Conservation (phyloP, 1,140 invertebrate genomes). For the Zaprionus ghesquierei region DNA sequence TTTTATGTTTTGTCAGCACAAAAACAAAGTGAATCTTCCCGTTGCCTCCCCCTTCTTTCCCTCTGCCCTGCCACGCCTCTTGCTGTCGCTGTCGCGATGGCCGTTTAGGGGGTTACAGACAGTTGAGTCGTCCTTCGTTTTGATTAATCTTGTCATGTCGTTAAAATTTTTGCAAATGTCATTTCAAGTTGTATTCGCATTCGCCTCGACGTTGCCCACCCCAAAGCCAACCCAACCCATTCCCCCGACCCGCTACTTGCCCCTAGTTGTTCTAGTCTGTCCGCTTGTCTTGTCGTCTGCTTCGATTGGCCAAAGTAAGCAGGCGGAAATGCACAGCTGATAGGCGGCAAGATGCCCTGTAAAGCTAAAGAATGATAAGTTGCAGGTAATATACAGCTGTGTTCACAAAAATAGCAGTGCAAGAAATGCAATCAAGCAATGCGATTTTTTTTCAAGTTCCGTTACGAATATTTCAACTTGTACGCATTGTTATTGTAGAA, state of each 20-base stretch:
- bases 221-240: not conserved
- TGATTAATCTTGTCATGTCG: constrained; percentile 71
- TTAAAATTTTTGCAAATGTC: constrained; percentile 75
- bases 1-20: constrained; percentile 68
- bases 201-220: not conserved
- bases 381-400: too few species aligned
- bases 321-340: not conserved
- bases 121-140: constrained; percentile 48
- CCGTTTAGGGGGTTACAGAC: constrained; percentile 12
- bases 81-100: not conserved
- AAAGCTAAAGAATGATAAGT: too few species aligned
- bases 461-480: too few species aligned
- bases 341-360: not conserved
- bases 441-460: too few species aligned
- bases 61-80: not conserved
- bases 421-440: too few species aligned
- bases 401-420: too few species aligned
- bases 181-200: constrained; percentile 54
- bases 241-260: not conserved
- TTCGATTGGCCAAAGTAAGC: not conserved
- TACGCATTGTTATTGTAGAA: too few species aligned
- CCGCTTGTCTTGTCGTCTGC: not conserved
- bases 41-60: too few species aligned
- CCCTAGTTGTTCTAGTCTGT: not conserved
- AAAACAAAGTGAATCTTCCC: constrained; percentile 36